Evolutionary conservation across 2,888 invertebrate species (phyloP).

Genomic region (Vandiemenella viatica): DNA sequence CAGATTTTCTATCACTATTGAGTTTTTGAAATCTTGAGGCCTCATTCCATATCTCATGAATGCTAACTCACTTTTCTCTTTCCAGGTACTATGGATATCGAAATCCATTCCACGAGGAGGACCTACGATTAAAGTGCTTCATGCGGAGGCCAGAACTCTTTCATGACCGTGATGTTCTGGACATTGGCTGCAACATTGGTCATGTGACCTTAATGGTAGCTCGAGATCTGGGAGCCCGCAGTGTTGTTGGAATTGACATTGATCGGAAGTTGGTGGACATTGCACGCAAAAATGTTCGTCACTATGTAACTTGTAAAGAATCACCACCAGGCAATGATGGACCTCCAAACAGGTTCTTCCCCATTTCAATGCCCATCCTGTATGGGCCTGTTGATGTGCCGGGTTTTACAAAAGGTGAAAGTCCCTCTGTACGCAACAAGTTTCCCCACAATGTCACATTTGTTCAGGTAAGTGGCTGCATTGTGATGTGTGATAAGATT

Average conservation of each 20-base stretch:
- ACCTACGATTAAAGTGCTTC: slow-evolving; percentile 70
- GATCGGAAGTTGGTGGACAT: slow-evolving; percentile 70
- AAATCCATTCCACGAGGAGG: slow-evolving; percentile 64
- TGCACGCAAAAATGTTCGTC: slow-evolving; percentile 56
- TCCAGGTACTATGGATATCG: slow-evolving; percentile 86
- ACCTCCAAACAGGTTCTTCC: slow-evolving; percentile 41
- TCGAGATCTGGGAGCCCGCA: slow-evolving; percentile 65
- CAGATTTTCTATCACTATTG: too few species aligned
- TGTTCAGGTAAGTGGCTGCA: slow-evolving; percentile 49
- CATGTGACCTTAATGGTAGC: slow-evolving; percentile 86
- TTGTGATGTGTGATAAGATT: slow-evolving; percentile 1
- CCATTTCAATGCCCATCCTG: slow-evolving; percentile 73
- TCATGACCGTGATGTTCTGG: slow-evolving; percentile 77
- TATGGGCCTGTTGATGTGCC: slow-evolving; percentile 65
- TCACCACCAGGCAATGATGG: slow-evolving; percentile 27
- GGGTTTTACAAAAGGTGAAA: slow-evolving; percentile 23
- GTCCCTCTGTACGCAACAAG: slow-evolving; percentile 30
- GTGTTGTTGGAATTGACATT: slow-evolving; percentile 87
- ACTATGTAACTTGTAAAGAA: slow-evolving; percentile 41
- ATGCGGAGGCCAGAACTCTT: slow-evolving; percentile 67
- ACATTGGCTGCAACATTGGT: slow-evolving; percentile 96
- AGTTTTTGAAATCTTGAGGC: too few species aligned
- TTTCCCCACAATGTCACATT: slow-evolving; percentile 88
- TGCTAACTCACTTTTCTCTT: too few species aligned
- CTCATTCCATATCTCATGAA: too few species aligned